phyloP scores from a whole-genome alignment of 2,113 vertebrate species.

The Euleptes europaea region DNA sequence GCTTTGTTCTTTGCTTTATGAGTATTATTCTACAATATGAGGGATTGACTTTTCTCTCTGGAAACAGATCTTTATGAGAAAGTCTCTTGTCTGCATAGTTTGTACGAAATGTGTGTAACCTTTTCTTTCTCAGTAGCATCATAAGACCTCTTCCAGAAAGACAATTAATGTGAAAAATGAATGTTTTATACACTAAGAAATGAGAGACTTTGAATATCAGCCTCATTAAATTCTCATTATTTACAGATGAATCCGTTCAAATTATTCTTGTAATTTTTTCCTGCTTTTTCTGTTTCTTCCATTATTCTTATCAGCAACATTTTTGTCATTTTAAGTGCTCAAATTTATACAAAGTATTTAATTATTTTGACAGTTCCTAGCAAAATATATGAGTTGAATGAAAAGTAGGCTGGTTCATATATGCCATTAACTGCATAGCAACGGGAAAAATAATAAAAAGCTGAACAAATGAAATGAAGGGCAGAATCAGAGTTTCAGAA shows the following conservation, averaged over 20 bases:
- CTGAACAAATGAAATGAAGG: conserved; percentile 46
- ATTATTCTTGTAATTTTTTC: conserved; percentile 53
- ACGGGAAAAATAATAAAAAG: conserved; percentile 53
- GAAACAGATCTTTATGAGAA: background rate
- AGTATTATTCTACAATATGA: conserved; percentile 16
- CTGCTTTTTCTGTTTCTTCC: conserved; percentile 55
- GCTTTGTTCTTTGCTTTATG: conserved; percentile 23
- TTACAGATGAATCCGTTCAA: conserved; percentile 68
- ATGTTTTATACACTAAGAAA: conserved; percentile 47
- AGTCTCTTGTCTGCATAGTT: background rate
- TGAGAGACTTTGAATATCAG: conserved; percentile 44
- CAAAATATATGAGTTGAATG: conserved; percentile 40
- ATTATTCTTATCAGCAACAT: conserved; percentile 58
- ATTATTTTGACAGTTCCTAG: conserved; percentile 67
- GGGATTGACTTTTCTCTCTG: background rate
- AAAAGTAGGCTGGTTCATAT: conserved; percentile 42
- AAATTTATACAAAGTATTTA: conserved; percentile 67
- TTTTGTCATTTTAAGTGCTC: conserved; percentile 67
- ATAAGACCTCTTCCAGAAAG: conserved; percentile 33
- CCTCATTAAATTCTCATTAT: conserved; percentile 72
- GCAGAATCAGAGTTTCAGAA: conserved; percentile 42
- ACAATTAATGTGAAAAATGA: conserved; percentile 61
- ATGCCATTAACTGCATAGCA: conserved; percentile 49
- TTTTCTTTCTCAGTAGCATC: conserved; percentile 25
- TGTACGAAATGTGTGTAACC: conserved; percentile 16